Evolutionary conservation across 1,140 invertebrate genomes (phyloP), one percentile per base, ranked within the genome.

Genomic region (Aleiodes sp.): DNA sequence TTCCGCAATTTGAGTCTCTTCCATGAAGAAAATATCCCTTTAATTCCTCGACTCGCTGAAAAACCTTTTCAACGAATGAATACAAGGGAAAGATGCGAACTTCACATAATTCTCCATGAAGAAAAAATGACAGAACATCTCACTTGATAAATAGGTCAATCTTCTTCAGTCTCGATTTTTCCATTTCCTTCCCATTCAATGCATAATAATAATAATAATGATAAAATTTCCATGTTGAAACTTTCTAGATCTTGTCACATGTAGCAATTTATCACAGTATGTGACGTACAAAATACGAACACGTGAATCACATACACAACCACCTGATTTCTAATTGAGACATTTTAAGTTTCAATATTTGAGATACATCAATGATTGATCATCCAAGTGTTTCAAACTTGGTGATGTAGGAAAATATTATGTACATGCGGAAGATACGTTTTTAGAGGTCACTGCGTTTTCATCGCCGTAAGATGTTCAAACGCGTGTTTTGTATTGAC

Each of bases 221-320:
- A 10, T 29, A 59, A 29, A 31, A 59, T 31, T 14, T 31, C 29
- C 21, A 29, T 29, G 56, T 29, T 57, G 29, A 59, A 59, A 59
- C 56, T 59, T 59, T 59, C 56, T 59, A 59, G 28, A 59, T 59
- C 56, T 59, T 59, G 56, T 59, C 56, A 59, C 39, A 43, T 14
- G 39, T 43, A 43, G 29, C 56, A 28, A 59, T 59, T 59, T 59
- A 59, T 59, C 56, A 29, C 14, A n/a, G 21, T 21, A 10, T 29
- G 28, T 59, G 28, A 31, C 29, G 56, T 59, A 59, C 56, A 59
- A 59, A 21, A 29, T 28, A 12, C 52, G 12, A 61, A 43, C 35
- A 7, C 39, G 39, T 43, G 39, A 14, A 35, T 6, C 10, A 43
- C 14, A 43, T 16, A 43, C 14, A 43, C 10, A 41, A 9, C 10